Evolutionary conservation across 2,888 invertebrate genomes (phyloP), one percentile per base, ranked within the genome.

Genomic region (Candidula unifasciata): DNA sequence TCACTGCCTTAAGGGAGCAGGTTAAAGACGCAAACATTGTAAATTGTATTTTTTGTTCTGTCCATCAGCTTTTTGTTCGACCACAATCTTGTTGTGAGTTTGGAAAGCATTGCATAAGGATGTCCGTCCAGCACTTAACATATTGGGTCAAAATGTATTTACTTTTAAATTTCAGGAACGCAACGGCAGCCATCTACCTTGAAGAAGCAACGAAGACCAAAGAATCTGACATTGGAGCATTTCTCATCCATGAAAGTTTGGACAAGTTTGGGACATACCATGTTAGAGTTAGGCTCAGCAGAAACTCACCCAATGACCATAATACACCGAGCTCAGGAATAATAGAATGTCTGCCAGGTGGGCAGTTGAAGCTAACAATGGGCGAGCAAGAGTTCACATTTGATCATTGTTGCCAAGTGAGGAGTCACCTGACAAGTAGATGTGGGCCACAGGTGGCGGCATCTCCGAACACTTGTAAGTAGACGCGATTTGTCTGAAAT

Each of bases 211-310:
- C 16, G 21, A 57, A 18, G 5, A n/a, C 27, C 16, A 52, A 52
- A 57, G 71, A 80, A 6, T 10, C 35, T 2, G n/a, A n/a, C 64
- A 64, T 2, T 18, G 35, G 2, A 18, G 57, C 27, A 27, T 82
- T 44, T 33, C 74, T 82, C 60, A 82, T 82, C 30, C 73, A 74
- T 74, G 82, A 82, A 64, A 82, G 82, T 74, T n/a, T 74, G 44
- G 64, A 13, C 35, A 21, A 60, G 27, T 82, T 60, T 82, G 64
- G 52, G 18, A 64, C 73, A 18, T 82, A 74, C 44, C 64, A 57
- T 24, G 82, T 74, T 16, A 18, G 60, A 33, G n/a, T 18, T n/a
- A 27, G 37, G 24, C 13, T 35, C n/a, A 68, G 44, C 66, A 30
- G 2, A 6, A 37, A 44, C 18, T 3, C n/a, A 1, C 3, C 13